A percentile compares a stretch with the other conserved stretches of the same genome.
These are phyloP conservation scores for Cyprinella venusta DNA, from an alignment of 2,797 vertebrate species.

Conservation along the genomic window DNA sequence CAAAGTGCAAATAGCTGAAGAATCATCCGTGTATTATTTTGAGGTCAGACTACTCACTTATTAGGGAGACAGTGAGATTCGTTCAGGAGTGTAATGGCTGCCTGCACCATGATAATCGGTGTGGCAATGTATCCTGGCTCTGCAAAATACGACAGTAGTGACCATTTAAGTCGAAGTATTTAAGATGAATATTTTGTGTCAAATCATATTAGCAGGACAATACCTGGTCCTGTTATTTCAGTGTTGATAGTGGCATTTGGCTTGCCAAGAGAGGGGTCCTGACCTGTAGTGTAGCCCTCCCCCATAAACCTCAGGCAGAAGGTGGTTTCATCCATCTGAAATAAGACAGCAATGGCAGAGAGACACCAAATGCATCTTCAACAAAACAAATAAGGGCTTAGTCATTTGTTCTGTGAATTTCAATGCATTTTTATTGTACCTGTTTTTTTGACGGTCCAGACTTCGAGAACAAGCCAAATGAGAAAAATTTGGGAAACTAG, in stretches of 20 bases:
- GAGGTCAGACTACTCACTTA: neutral
- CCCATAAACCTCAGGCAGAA: conserved; percentile 86
- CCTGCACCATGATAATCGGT: conserved; percentile 85
- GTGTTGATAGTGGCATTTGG: conserved; percentile 85
- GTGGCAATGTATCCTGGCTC: conserved; percentile 85
- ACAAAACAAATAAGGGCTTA: neutral
- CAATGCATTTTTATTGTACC: conserved; percentile 69
- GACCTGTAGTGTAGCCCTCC: conserved; percentile 82
- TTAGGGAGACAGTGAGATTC: conserved; percentile 64
- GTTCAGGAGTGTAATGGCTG: conserved; percentile 80
- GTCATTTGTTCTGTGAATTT: neutral
- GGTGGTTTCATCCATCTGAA: conserved; percentile 83
- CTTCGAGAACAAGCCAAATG: conserved; percentile 82
- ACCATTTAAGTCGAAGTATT: conserved; percentile 2
- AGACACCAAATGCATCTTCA: neutral
- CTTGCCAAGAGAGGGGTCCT: conserved; percentile 72
- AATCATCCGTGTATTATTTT: neutral
- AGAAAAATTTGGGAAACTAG: conserved; percentile 87
- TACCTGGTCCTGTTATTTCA: conserved; percentile 87
- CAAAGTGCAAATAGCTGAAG: neutral
- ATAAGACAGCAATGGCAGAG: neutral
- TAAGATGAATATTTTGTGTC: neutral
- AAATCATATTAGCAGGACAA: neutral
- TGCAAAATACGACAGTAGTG: conserved; percentile 59
- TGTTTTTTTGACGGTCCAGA: conserved; percentile 86